Conservation (phyloP, 2,888 invertebrate genomes). For the Flabesymbios commensalis region DNA sequence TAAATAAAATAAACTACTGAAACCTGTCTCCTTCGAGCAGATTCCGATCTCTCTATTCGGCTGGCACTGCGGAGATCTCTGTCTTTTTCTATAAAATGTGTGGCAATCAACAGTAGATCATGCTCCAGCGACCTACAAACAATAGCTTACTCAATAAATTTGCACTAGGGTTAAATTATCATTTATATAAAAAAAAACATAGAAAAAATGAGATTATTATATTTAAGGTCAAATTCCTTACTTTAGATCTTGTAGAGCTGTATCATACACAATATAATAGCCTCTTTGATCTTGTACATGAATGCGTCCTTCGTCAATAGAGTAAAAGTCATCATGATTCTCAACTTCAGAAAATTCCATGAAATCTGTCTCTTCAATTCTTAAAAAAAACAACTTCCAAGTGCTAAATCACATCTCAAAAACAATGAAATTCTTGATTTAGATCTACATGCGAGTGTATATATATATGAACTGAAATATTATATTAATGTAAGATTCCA, state of each 20-base stretch:
- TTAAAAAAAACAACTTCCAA: no score
- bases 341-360: slow-evolving; percentile 59
- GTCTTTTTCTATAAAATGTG: slow-evolving; percentile 59
- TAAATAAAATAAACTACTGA: no score
- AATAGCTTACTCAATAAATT: background rate
- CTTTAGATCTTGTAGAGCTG: slow-evolving; percentile 50
- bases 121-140: slow-evolving; percentile 48
- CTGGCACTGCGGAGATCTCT: slow-evolving; percentile 40
- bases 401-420: no score
- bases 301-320: slow-evolving; percentile 54
- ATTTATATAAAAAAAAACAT: background rate
- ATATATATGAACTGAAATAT: no score
- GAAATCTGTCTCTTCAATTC: slow-evolving; percentile 57
- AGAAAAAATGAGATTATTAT: background rate
- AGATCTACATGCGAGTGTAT: no score
- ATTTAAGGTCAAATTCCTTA: slow-evolving; percentile 1
- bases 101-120: slow-evolving; percentile 53
- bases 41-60: slow-evolving; percentile 35
- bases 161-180: background rate
- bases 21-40: slow-evolving; percentile 28
- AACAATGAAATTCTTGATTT: no score
- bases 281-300: slow-evolving; percentile 60
- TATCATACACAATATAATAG: slow-evolving; percentile 52
- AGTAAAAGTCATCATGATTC: slow-evolving; percentile 62
- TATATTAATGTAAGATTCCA: no score